Conservation (phyloP, 2,888 invertebrate species). For the Chirona hameri region DNA sequence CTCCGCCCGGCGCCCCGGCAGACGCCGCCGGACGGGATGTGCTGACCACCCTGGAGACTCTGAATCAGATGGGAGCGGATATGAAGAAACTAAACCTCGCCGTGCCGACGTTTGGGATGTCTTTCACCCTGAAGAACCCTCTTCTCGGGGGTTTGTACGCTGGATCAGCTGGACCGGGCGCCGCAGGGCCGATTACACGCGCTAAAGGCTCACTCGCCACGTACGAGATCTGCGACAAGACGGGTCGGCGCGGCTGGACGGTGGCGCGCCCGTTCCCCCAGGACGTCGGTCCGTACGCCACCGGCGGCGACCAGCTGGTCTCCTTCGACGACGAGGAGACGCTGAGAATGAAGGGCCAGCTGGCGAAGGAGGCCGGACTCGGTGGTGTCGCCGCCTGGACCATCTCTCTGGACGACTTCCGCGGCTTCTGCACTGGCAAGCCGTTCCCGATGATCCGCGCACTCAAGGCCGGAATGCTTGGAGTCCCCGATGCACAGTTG, state of each 20-base stretch:
- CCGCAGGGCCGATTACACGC: neutral
- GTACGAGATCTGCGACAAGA: slow-evolving; percentile 45
- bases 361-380: slow-evolving; percentile 43
- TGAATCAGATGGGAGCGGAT: neutral
- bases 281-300: neutral
- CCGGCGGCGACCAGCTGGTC: neutral
- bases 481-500: neutral
- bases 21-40: neutral
- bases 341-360: slow-evolving; percentile 51
- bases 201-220: neutral
- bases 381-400: slow-evolving; percentile 43
- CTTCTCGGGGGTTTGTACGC: neutral
- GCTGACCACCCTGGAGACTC: neutral
- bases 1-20: neutral
- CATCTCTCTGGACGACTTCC: neutral
- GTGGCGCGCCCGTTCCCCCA: neutral
- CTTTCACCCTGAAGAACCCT: neutral
- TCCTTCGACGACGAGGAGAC: neutral
- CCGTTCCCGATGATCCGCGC: slow-evolving; percentile 7
- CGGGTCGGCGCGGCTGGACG: neutral
- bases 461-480: neutral
- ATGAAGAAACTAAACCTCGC: neutral
- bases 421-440: neutral
- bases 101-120: neutral
- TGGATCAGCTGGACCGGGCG: neutral